Evolutionary conservation across 2,797 vertebrate genomes (phyloP), one percentile per base, ranked within the genome.

Genomic region (Liparis tanakae): DNA sequence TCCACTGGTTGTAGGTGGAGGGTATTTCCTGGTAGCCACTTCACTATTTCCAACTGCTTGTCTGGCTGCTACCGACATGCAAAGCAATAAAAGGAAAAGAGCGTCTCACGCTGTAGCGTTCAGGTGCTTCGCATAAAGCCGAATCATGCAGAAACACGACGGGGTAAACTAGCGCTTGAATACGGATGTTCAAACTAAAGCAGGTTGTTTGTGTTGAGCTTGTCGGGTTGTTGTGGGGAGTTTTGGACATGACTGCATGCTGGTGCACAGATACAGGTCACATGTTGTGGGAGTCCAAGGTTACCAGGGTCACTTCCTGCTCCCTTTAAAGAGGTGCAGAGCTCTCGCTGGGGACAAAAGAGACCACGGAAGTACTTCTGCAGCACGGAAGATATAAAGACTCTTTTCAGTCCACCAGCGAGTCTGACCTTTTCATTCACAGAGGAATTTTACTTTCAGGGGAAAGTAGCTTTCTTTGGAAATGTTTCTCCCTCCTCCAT

Each of bases 31-130:
- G 74, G 72, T 81, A 37, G 10, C 43, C 56, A 91, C 91, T 92
- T 93, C 90, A 86, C 84, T 87, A 89, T 92, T 92, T 89, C 71
- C 72, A 93, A 91, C 90, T 74, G 91, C 76, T 85, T 69, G 22
- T 5, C 51, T 61, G 39, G 30, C 65, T 64, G 63, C 34, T 71
- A 58, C 8, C 43, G 10, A 64, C 82, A 85, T 73, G 72, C 81
- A 85, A 70, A 83, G 44, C 69, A 79, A 67, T 43, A 59, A 48
- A 62, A 1, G 14, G 4, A 50, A 57, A 63, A 59, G 3, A 56
- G 37, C 4, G 20, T 43, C 37, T 76, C 8, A 3, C 48, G 2
- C n/a, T 36, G 18, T 56, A 53, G 50, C 51, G 53, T 68, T 65
- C 51, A 54, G 55, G 20, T 41, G 13, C 18, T 46, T 67, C 30